phyloP scores from a whole-genome alignment of 2,797 vertebrate species.

The Aldrovandia affinis region DNA sequence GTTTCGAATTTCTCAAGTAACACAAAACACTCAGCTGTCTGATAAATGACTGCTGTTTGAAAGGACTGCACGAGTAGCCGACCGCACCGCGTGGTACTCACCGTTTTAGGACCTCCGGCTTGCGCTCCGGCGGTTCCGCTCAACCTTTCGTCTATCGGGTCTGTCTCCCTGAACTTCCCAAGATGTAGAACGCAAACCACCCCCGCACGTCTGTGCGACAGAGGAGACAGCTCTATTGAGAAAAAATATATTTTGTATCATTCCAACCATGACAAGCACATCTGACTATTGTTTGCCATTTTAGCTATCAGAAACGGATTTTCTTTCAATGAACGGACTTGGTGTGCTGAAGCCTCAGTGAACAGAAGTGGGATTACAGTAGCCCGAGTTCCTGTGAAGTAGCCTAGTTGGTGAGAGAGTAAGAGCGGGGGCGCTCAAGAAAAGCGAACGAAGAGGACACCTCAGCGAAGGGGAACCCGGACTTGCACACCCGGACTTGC shows the following conservation, averaged over 20 bases:
- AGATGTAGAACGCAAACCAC: constrained; percentile 22
- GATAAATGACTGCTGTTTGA: background rate
- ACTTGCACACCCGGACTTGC: constrained; percentile 17
- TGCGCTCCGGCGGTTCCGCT: background rate
- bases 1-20: background rate
- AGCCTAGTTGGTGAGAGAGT: background rate
- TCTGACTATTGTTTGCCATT: background rate
- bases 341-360: no score
- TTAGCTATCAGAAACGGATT: background rate
- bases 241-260: background rate
- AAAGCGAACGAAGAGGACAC: constrained; percentile 7
- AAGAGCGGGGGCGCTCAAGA: background rate
- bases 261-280: background rate
- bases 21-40: background rate
- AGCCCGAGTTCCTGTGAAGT: background rate
- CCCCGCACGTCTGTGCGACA: background rate
- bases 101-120: background rate
- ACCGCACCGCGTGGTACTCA: background rate
- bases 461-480: background rate
- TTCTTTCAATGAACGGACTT: no score
- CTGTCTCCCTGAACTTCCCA: background rate
- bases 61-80: background rate
- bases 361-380: background rate
- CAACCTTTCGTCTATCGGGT: background rate
- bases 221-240: background rate